A percentile compares a stretch with the other conserved stretches of the same genome.
These are phyloP conservation scores for Hippocampus kuda DNA, from an alignment of 2,797 vertebrate genomes.

Conservation along the genomic window DNA sequence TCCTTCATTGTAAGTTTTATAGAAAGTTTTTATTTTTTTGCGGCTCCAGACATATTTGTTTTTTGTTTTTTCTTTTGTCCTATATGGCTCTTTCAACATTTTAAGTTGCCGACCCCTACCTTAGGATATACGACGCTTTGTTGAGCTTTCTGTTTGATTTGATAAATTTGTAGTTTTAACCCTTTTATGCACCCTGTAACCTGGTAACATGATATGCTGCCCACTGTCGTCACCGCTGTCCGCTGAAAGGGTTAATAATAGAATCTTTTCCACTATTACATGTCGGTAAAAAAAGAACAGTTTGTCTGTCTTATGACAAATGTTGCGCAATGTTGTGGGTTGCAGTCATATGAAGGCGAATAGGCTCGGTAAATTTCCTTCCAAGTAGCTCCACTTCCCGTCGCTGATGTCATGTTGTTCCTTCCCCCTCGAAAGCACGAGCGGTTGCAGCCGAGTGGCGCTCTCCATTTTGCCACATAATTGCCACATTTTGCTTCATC, in stretches of 20 bases:
- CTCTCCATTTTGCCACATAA: not conserved
- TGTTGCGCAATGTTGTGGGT: constrained; percentile 37
- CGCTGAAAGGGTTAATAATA: not conserved
- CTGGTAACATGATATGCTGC: too few species aligned
- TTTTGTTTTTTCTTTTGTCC: too few species aligned
- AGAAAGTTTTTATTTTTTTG: too few species aligned
- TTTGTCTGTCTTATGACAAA: constrained; percentile 22
- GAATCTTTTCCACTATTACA: not conserved
- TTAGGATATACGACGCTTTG: not conserved
- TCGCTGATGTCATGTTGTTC: not conserved
- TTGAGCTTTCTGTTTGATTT: not conserved
- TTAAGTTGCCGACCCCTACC: too few species aligned
- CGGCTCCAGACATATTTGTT: too few species aligned
- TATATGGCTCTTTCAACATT: too few species aligned
- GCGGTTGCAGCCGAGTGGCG: not conserved
- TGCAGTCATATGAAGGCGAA: constrained; percentile 17
- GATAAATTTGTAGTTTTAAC: not conserved
- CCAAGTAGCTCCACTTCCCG: constrained; percentile 5
- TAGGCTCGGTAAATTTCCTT: constrained; percentile 49
- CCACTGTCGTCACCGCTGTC: too few species aligned
- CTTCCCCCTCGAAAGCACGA: not conserved
- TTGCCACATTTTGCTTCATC: not conserved
- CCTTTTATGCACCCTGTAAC: not conserved
- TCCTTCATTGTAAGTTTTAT: too few species aligned
- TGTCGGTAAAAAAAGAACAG: not conserved